A percentile compares a stretch with the other conserved stretches of the same genome.
Conservation (phyloP, 2,797 vertebrate genomes). For the Dipus sagitta region DNA sequence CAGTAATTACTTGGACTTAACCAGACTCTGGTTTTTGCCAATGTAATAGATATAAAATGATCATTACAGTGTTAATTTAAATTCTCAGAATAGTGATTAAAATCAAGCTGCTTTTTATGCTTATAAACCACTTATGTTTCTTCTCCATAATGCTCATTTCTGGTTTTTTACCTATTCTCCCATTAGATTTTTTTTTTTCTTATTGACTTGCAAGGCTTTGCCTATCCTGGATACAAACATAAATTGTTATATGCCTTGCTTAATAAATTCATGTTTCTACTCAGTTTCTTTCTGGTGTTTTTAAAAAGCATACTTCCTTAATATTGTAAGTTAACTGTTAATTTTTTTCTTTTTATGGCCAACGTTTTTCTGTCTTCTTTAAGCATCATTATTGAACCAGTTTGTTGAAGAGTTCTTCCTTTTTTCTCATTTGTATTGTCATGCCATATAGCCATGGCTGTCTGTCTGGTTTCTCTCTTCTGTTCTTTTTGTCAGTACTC, state of each 20-base stretch:
- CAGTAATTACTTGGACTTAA: not conserved
- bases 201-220: not conserved
- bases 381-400: not conserved
- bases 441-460: not conserved
- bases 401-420: not conserved
- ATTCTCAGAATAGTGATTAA: not conserved
- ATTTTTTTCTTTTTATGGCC: not conserved
- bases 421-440: not conserved
- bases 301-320: conserved; percentile 2
- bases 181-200: not conserved
- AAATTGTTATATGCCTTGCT: not conserved
- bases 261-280: not conserved
- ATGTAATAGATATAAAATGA: not conserved
- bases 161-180: not conserved
- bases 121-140: not conserved
- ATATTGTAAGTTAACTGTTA: not conserved
- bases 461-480: not conserved
- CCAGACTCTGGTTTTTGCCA: not conserved
- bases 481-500: not conserved
- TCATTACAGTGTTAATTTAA: not conserved
- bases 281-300: conserved; percentile 33
- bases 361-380: conserved; percentile 25
- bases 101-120: not conserved
- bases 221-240: not conserved
- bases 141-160: not conserved